Conservation (phyloP, 2,113 vertebrate genomes). For the Cygnus buccinator region DNA sequence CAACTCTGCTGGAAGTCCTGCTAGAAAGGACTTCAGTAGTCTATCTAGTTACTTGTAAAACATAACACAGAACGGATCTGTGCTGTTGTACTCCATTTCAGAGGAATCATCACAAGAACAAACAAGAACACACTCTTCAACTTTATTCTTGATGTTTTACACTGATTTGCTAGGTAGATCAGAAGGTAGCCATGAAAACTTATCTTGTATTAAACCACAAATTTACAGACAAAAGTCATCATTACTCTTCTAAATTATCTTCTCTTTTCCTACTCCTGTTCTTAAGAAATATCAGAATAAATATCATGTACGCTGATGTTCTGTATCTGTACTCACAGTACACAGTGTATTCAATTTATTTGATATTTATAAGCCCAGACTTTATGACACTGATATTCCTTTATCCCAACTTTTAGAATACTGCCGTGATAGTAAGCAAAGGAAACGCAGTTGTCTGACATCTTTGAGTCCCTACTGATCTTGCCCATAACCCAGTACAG, state of each 20-base stretch:
- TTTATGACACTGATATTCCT: not conserved
- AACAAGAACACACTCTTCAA: not conserved
- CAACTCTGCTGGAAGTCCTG: not conserved
- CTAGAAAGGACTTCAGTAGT: not conserved
- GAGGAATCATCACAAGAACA: not conserved
- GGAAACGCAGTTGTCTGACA: not conserved
- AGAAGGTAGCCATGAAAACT: not conserved
- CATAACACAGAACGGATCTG: not conserved
- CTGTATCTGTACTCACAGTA: not conserved
- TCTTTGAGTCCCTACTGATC: not conserved
- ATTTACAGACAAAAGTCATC: not conserved
- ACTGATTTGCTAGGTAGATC: not conserved
- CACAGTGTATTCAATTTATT: not conserved
- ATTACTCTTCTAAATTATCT: not conserved
- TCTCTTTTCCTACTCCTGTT: not conserved
- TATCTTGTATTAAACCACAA: not conserved
- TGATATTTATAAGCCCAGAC: not conserved
- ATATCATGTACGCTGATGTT: not conserved
- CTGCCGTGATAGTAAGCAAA: not conserved
- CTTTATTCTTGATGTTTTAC: not conserved
- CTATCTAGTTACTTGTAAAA: not conserved
- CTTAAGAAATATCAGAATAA: not conserved
- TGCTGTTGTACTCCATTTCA: not conserved
- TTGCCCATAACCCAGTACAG: not conserved
- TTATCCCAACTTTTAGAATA: not conserved